Evolutionary conservation across 2,113 vertebrate genomes (phyloP).

Genomic region (Corydoras sp.): DNA sequence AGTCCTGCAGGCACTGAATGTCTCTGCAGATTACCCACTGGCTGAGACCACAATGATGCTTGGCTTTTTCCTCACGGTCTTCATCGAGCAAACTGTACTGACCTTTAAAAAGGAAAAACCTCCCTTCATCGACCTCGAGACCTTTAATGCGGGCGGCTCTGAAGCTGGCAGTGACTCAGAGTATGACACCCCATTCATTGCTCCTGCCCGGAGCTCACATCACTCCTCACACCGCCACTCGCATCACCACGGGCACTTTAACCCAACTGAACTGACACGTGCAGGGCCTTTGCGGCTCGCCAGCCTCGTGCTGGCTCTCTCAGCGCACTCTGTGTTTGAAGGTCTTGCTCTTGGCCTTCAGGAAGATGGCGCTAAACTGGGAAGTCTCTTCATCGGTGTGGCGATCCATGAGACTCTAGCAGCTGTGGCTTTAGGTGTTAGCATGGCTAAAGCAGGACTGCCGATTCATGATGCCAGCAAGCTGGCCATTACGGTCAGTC

Average conservation of each 20-base stretch:
- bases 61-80: constrained; percentile 84
- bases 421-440: constrained; percentile 79
- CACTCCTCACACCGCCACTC: constrained; percentile 44
- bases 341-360: constrained; percentile 87
- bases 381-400: constrained; percentile 78
- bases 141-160: constrained; percentile 79
- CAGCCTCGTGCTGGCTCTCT: constrained; percentile 78
- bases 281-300: constrained; percentile 74
- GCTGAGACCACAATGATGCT: constrained; percentile 87
- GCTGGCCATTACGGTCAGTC: constrained; percentile 71
- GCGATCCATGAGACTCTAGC: constrained; percentile 83
- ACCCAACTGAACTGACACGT: constrained; percentile 57
- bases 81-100: constrained; percentile 83
- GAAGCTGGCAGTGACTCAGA: constrained; percentile 88
- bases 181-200: constrained; percentile 82
- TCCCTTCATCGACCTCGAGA: constrained; percentile 87
- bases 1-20: constrained; percentile 65
- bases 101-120: constrained; percentile 83
- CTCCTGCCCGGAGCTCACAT: constrained; percentile 16
- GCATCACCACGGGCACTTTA: constrained; percentile 60
- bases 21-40: constrained; percentile 77
- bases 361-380: constrained; percentile 71
- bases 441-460: constrained; percentile 72
- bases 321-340: constrained; percentile 83
- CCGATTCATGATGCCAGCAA: constrained; percentile 72